Percentiles rank a stretch among this genome's conserved stretches.
phyloP scores from a whole-genome alignment of 2,797 vertebrate species.

The Pelochelys cantorii region DNA sequence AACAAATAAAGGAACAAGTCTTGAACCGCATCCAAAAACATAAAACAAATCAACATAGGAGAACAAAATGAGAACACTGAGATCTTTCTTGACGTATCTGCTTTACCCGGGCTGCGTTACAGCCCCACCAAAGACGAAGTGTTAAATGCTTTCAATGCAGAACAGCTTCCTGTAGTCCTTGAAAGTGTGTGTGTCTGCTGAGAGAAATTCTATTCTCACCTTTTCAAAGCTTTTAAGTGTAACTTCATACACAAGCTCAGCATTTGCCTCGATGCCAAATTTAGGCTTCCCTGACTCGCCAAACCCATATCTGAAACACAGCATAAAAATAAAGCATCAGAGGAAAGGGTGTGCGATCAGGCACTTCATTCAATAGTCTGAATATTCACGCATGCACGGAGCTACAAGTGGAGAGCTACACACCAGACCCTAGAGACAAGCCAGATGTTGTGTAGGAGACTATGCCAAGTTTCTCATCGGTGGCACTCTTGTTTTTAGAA shows the following conservation, averaged over 20 bases:
- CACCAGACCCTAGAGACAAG: conserved; percentile 16
- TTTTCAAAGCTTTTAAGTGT: conserved; percentile 94
- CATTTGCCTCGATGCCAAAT: conserved; percentile 89
- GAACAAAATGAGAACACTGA: conserved; percentile 69
- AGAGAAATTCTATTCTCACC: conserved; percentile 79
- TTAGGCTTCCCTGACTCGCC: conserved; percentile 91
- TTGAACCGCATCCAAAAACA: conserved; percentile 75
- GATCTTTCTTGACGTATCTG: conserved; percentile 50
- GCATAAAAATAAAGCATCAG: conserved; percentile 36
- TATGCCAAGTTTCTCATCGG: neutral
- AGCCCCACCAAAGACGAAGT: conserved; percentile 29
- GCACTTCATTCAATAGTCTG: neutral
- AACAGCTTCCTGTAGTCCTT: accelerated
- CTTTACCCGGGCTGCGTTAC: conserved; percentile 23
- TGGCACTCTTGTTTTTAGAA: neutral
- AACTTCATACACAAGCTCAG: conserved; percentile 91
- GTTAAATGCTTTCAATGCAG: neutral
- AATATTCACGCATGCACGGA: neutral
- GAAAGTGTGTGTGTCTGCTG: neutral
- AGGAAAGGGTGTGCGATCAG: neutral
- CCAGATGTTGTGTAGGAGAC: conserved; percentile 6
- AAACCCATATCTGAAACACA: conserved; percentile 89
- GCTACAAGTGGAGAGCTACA: neutral
- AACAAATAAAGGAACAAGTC: conserved; percentile 75
- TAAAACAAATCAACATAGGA: conserved; percentile 70